phyloP scores from a whole-genome alignment of 1,140 invertebrate species.

The Sesamia nonagrioides region DNA sequence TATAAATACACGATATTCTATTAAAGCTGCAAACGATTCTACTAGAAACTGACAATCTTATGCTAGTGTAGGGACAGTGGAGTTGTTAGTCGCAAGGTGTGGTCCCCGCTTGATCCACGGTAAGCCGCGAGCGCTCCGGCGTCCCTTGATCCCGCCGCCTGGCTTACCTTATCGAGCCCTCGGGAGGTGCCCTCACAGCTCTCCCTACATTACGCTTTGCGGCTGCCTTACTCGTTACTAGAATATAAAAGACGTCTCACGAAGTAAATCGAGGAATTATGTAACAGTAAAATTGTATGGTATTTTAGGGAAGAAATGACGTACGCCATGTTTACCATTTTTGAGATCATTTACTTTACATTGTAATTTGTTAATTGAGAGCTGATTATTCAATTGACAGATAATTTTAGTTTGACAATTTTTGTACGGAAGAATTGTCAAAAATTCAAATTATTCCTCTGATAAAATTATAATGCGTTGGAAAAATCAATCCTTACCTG shows the following conservation, averaged over 20 bases:
- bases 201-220: conserved; percentile 48
- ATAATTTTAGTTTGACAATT: too few species aligned
- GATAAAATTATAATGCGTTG: too few species aligned
- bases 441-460: too few species aligned
- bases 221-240: conserved; percentile 52
- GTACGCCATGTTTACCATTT: not conserved
- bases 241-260: conserved; percentile 65
- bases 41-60: not conserved
- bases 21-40: not conserved
- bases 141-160: conserved; percentile 63
- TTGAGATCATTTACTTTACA: not conserved
- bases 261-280: conserved; percentile 58
- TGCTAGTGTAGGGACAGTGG: not conserved
- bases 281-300: conserved; percentile 38
- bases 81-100: conserved; percentile 64
- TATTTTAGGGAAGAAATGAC: not conserved
- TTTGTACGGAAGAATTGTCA: too few species aligned
- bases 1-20: too few species aligned
- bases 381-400: too few species aligned
- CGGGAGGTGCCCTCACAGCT: conserved; percentile 58
- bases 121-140: conserved; percentile 68
- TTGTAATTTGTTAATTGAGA: too few species aligned
- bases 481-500: too few species aligned
- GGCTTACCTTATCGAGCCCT: conserved; percentile 79
- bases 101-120: conserved; percentile 69